phyloP scores from a whole-genome alignment of 2,113 vertebrate species.

The Perca schrenkii region DNA sequence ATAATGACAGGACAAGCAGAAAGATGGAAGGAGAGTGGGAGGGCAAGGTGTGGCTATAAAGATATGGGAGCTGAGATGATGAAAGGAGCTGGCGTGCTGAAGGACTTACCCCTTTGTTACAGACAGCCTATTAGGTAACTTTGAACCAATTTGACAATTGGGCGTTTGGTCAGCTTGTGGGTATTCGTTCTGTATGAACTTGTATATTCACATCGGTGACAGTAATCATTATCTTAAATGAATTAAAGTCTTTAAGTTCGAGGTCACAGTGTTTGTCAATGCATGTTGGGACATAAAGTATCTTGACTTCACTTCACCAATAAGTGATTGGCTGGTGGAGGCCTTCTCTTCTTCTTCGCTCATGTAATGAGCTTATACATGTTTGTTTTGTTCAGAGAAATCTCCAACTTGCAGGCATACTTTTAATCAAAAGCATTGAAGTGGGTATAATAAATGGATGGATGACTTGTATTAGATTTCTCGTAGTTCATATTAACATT shows the following conservation, averaged over 20 bases:
- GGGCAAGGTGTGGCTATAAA: constrained; percentile 70
- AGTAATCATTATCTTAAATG: constrained; percentile 1
- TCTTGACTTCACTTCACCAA: neutral
- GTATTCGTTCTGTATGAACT: neutral
- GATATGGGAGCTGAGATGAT: constrained; percentile 62
- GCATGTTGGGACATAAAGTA: neutral
- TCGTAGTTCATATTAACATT: neutral
- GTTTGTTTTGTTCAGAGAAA: neutral
- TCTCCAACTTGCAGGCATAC: neutral
- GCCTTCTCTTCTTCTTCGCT: neutral
- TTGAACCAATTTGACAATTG: constrained; percentile 23
- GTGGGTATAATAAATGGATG: neutral
- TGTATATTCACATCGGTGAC: neutral
- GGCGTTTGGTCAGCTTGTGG: constrained; percentile 18
- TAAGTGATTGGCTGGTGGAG: neutral
- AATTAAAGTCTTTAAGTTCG: neutral
- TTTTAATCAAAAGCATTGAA: neutral
- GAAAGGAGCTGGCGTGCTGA: constrained; percentile 55
- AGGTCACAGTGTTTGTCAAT: neutral
- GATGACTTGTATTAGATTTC: neutral
- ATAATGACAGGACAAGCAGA: constrained; percentile 63
- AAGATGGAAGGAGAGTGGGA: constrained; percentile 56
- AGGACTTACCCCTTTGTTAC: constrained; percentile 61
- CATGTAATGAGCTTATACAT: neutral
- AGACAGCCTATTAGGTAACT: constrained; percentile 53